phyloP scores from a whole-genome alignment of 2,888 invertebrate species.

The Synanthedon andrenaeformis region DNA sequence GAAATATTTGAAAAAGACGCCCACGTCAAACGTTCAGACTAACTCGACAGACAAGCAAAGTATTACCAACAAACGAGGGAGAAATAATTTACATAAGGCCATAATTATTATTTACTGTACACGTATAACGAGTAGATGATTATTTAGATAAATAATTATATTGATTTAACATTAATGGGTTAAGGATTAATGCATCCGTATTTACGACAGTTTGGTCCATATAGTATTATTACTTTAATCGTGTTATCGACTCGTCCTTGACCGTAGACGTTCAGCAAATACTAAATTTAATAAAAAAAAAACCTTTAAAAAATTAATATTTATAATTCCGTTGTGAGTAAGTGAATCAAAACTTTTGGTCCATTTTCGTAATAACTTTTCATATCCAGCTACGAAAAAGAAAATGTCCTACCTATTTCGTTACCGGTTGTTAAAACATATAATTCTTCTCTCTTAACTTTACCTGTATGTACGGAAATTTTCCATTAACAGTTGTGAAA shows the following conservation, averaged over 20 bases:
- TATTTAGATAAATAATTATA: slow-evolving; percentile 58
- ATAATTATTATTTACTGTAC: slow-evolving; percentile 64
- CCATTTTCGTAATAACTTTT: no score
- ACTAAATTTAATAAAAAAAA: neutral
- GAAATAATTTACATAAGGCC: slow-evolving; percentile 68
- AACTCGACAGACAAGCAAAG: slow-evolving; percentile 49
- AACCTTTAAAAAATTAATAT: no score
- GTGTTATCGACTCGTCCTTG: slow-evolving; percentile 40
- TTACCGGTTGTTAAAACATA: no score
- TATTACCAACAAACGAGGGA: slow-evolving; percentile 40
- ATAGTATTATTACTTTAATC: slow-evolving; percentile 64
- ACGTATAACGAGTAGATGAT: slow-evolving; percentile 66
- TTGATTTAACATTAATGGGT: slow-evolving; percentile 58
- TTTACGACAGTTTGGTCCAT: slow-evolving; percentile 70
- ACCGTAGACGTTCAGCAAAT: slow-evolving; percentile 43
- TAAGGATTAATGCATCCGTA: slow-evolving; percentile 64
- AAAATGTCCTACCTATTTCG: no score
- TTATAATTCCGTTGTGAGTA: no score
- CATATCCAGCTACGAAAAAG: no score
- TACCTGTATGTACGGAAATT: no score
- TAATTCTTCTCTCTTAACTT: no score
- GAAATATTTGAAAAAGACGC: no score
- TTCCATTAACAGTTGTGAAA: no score
- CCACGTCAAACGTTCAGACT: neutral
- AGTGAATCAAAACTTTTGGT: no score